A percentile compares a stretch with the other conserved stretches of the same genome.
Conservation (phyloP, 1,140 invertebrate genomes). For the Ectropis grisescens region DNA sequence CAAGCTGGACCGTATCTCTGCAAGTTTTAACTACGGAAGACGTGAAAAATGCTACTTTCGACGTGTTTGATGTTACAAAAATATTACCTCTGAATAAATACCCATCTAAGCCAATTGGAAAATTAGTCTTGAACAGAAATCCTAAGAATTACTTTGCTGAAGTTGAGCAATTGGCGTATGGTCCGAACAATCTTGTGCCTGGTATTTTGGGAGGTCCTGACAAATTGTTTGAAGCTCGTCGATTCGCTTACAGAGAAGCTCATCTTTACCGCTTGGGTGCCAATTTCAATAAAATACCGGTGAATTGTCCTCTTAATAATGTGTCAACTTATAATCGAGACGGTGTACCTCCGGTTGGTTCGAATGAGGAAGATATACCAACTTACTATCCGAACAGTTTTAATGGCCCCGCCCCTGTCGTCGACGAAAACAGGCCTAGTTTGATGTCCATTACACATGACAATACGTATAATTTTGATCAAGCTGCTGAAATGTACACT, state of each 20-base stretch:
- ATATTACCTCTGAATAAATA: slow-evolving; percentile 85
- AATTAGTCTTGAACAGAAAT: slow-evolving; percentile 86
- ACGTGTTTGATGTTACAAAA: slow-evolving; percentile 82
- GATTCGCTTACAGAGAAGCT: slow-evolving; percentile 93
- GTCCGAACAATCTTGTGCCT: slow-evolving; percentile 87
- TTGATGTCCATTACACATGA: slow-evolving; percentile 68
- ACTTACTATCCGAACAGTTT: slow-evolving; percentile 98
- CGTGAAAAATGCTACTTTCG: slow-evolving; percentile 64
- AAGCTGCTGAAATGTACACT: slow-evolving; percentile 79
- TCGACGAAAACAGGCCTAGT: slow-evolving; percentile 55
- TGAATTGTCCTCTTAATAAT: slow-evolving; percentile 85
- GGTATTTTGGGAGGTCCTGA: slow-evolving; percentile 88
- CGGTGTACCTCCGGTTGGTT: slow-evolving; percentile 76
- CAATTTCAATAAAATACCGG: slow-evolving; percentile 89
- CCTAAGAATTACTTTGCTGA: slow-evolving; percentile 90
- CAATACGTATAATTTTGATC: slow-evolving; percentile 87
- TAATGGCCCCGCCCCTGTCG: slow-evolving; percentile 77
- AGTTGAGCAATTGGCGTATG: slow-evolving; percentile 91
- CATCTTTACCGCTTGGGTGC: slow-evolving; percentile 89
- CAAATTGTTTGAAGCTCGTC: slow-evolving; percentile 89
- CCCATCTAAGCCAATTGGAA: slow-evolving; percentile 87
- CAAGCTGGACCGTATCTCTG: slow-evolving; percentile 77
- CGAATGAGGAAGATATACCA: slow-evolving; percentile 83
- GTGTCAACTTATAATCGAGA: slow-evolving; percentile 83
- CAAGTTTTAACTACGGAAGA: slow-evolving; percentile 70